These are phyloP conservation scores for Anguilla rostrata DNA, from an alignment of 2,113 vertebrate species.

Conservation along the genomic window DNA sequence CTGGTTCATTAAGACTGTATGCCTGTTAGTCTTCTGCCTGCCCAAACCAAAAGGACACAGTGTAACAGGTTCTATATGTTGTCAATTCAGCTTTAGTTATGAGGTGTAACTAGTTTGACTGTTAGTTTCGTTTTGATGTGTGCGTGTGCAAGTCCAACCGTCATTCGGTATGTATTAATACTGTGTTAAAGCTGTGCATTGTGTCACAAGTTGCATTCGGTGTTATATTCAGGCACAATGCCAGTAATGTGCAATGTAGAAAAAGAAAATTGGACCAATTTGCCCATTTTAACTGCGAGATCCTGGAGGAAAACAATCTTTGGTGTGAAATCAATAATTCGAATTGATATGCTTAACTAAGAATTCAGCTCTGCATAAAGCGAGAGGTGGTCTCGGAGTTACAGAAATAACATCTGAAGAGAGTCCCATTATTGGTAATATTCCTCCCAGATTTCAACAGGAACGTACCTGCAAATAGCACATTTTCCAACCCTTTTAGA, in stretches of 20 bases:
- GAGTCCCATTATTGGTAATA: too few species aligned
- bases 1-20: neutral
- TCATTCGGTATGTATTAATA: neutral
- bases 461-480: too few species aligned
- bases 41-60: neutral
- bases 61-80: neutral
- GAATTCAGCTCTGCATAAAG: too few species aligned
- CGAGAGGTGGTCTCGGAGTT: too few species aligned
- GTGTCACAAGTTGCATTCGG: neutral
- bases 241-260: too few species aligned
- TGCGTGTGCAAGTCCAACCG: neutral
- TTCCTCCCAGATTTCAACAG: too few species aligned
- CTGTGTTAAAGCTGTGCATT: neutral
- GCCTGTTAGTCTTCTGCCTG: neutral
- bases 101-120: neutral
- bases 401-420: too few species aligned
- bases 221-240: neutral
- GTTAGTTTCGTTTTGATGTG: neutral
- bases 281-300: neutral
- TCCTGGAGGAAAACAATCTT: neutral
- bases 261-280: too few species aligned
- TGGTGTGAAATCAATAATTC: neutral
- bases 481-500: too few species aligned
- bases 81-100: neutral
- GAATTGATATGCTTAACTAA: neutral